Conservation (phyloP, 2,113 vertebrate species). For the Eulemur rufifrons region DNA sequence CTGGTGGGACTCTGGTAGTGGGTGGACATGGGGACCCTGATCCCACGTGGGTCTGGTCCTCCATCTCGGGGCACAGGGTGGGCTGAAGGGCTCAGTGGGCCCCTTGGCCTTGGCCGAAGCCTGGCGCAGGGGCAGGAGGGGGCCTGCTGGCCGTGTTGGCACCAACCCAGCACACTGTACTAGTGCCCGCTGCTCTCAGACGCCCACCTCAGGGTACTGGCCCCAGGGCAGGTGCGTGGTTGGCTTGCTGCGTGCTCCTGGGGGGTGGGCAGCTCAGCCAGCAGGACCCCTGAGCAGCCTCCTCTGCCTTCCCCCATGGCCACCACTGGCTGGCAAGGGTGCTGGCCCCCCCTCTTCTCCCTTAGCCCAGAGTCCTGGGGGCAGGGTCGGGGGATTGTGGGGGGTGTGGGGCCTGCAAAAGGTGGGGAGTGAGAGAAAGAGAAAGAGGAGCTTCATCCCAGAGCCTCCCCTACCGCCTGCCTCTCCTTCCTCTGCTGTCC, state of each 20-base stretch:
- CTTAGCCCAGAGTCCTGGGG: not conserved
- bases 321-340: not conserved
- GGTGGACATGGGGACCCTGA: not conserved
- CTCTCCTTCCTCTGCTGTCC: constrained; percentile 11
- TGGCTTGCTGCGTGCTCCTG: not conserved
- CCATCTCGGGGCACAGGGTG: not conserved
- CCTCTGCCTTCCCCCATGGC: not conserved
- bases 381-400: not conserved
- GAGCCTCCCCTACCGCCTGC: not conserved
- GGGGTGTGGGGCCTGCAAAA: not conserved
- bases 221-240: not conserved
- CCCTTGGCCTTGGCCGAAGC: not conserved
- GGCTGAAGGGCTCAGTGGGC: not conserved
- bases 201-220: not conserved
- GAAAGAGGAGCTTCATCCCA: not conserved
- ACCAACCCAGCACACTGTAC: not conserved
- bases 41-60: not conserved
- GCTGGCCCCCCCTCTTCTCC: not conserved
- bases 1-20: not conserved
- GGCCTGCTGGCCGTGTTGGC: not conserved
- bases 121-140: not conserved
- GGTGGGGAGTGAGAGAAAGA: not conserved
- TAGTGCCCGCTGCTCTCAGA: not conserved
- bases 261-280: not conserved
- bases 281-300: not conserved